Evolutionary conservation across 2,797 vertebrate species (phyloP).

Genomic region (Thripadectes ignobilis): DNA sequence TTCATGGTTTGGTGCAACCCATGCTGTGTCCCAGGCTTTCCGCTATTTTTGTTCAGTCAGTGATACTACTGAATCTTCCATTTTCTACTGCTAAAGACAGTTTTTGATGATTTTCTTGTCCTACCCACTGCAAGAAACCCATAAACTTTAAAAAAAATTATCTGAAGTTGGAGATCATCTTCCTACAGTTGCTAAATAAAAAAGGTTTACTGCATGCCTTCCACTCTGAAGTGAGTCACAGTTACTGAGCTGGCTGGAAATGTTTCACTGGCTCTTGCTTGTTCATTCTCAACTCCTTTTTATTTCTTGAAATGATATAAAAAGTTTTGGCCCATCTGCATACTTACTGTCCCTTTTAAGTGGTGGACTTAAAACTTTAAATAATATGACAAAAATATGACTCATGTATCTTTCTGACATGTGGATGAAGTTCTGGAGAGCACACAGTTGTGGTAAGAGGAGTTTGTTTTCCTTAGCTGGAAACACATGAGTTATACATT

Average conservation of each 20-base stretch:
- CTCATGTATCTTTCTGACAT: not conserved
- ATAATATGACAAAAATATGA: not conserved
- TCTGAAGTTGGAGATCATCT: not conserved
- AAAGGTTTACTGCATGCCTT: not conserved
- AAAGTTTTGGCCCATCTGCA: not conserved
- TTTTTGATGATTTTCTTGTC: not conserved
- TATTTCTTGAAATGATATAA: not conserved
- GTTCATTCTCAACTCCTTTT: not conserved
- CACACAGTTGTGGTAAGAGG: not conserved
- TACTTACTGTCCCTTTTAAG: not conserved
- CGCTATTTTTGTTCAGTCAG: not conserved
- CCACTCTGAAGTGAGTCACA: not conserved
- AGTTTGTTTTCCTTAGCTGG: constrained; percentile 24
- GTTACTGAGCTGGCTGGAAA: not conserved
- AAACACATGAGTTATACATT: not conserved
- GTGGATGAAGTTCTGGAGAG: not conserved
- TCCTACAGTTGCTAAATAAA: not conserved
- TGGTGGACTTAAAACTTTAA: not conserved
- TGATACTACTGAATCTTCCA: not conserved
- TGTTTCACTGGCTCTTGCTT: not conserved
- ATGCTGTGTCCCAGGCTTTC: not conserved
- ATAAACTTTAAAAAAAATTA: not conserved
- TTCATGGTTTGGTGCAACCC: not conserved
- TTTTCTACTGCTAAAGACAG: not conserved
- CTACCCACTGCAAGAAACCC: not conserved